Evolutionary conservation across 2,113 vertebrate genomes (phyloP), one percentile per base, ranked within the genome.

Genomic region (Pantherophis guttatus): DNA sequence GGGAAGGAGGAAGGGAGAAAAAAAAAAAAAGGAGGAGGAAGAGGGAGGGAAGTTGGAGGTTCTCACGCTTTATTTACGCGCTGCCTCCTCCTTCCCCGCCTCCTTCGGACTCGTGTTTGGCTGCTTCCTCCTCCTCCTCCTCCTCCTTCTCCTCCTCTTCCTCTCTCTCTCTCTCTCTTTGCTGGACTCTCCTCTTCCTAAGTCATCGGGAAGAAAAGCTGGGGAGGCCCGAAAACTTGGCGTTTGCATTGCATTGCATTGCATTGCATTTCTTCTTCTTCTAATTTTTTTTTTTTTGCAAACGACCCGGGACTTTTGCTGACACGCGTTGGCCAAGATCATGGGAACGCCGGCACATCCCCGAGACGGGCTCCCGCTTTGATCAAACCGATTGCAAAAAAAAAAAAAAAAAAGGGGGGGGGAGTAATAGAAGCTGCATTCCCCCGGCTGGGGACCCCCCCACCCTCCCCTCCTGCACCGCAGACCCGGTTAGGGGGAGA

Each of bases 1-100:
- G 13, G 57, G 0, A 5, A 15, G 8, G 3, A 3, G 3, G 1
- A 3, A 5, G 3, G 8, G 3, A 3, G 0, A 2, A 1, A 8
- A 23, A 23, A 59, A 57, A 19, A 58, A 23, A 57, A 21, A 59
- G 62, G 44, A 48, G 44, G 12, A 11, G 29, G 26, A 11, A 17
- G n/a, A 75, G n/a, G 29, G 65, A 75, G 62, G 29, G 62, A n/a
- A 33, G 65, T 15, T n/a, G 4, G 5, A 33, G 65, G 65, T 70
- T 70, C 65, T 15, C 65, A 33, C 48, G 23, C 48, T 52, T 29
- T 52, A 52, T 26, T 11, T 52, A 50, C 3, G 58, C 6, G 15
- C 24, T 50, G 65, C 65, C 26, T 29, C 8, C 29, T n/a, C 17
- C 26, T 50, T 21, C 89, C 26, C 50, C 2, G 50, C 50, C 50